phyloP scores from a whole-genome alignment of 2,113 vertebrate species.

The Micronycteris hirsuta region DNA sequence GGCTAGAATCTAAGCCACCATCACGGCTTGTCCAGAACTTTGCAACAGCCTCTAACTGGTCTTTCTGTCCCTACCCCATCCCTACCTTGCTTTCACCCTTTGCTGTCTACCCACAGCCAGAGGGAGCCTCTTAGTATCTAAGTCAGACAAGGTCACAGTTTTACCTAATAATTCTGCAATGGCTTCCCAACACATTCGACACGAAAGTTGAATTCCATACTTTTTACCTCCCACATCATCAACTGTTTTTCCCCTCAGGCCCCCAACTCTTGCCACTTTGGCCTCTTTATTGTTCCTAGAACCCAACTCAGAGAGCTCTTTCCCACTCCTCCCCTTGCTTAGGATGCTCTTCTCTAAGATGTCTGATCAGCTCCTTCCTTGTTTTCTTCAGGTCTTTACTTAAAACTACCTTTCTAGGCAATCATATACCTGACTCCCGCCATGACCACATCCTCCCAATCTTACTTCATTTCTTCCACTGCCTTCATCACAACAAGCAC shows the following conservation, averaged over 20 bases:
- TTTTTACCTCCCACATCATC: background rate
- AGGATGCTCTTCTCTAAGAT: background rate
- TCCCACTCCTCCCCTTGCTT: background rate
- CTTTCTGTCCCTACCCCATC: background rate
- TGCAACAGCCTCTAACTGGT: background rate
- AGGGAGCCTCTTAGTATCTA: background rate
- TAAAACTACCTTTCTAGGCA: background rate
- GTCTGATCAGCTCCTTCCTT: background rate
- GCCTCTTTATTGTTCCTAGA: background rate
- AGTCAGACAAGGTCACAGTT: background rate
- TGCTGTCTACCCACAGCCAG: too few relatives aligned
- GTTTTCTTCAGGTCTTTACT: background rate
- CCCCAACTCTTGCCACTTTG: background rate
- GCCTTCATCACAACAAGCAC: background rate
- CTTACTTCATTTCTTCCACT: background rate
- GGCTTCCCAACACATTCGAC: rapidly evolving
- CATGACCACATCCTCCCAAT: background rate
- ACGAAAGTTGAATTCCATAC: background rate
- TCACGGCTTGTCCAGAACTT: background rate
- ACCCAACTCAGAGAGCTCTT: background rate
- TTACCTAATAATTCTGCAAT: background rate
- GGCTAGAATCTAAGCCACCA: background rate
- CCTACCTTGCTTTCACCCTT: background rate
- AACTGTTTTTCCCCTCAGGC: too few relatives aligned
- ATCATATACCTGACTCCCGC: background rate